A percentile compares a stretch with the other conserved stretches of the same genome.
Evolutionary conservation across 2,113 vertebrate species (phyloP).

Genomic region (Poecile atricapillus): DNA sequence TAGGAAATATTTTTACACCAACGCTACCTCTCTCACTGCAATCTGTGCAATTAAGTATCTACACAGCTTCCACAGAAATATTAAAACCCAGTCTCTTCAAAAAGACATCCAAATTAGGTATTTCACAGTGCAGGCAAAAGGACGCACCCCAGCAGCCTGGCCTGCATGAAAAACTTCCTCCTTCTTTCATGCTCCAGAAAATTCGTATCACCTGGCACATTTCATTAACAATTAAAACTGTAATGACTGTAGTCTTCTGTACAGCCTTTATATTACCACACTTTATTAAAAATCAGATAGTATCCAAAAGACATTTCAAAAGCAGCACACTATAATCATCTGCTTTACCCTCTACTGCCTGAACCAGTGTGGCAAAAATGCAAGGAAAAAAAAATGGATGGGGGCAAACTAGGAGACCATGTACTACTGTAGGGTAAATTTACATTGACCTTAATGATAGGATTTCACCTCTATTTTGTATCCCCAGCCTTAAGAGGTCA

Average conservation of each 20-base stretch:
- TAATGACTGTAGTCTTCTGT: background rate
- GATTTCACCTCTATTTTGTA: background rate
- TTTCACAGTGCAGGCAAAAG: background rate
- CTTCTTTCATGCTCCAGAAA: background rate
- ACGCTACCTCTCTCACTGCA: background rate
- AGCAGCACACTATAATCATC: background rate
- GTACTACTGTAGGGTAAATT: background rate
- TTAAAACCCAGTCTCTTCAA: background rate
- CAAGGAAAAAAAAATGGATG: background rate
- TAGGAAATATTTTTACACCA: background rate
- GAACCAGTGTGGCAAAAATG: background rate
- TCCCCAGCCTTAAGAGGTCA: background rate
- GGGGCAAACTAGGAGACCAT: fast-evolving
- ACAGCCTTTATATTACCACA: background rate
- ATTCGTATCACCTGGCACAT: background rate
- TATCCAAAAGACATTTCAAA: background rate
- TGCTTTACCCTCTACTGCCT: background rate
- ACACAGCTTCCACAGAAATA: background rate
- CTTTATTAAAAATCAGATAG: background rate
- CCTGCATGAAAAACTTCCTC: background rate
- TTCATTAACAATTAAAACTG: background rate
- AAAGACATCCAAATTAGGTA: background rate
- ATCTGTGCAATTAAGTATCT: background rate
- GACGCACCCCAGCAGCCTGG: background rate
- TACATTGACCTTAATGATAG: background rate